phyloP scores from a whole-genome alignment of 2,113 vertebrate species.

The Cromileptes altivelis region DNA sequence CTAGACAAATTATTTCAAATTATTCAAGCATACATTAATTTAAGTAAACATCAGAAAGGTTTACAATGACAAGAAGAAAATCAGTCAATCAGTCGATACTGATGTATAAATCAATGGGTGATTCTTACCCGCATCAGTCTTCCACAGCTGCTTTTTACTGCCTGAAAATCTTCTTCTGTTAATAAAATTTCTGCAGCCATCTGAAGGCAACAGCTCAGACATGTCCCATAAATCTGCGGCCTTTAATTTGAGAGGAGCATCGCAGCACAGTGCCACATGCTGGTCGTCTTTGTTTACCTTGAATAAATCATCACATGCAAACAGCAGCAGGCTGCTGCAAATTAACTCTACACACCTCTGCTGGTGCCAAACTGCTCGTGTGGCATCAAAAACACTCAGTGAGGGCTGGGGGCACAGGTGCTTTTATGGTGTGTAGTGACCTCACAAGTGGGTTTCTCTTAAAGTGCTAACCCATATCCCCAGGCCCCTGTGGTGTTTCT shows the following conservation, averaged over 20 bases:
- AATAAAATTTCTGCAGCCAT: slow-evolving; percentile 41
- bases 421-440: neutral
- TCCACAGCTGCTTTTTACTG: slow-evolving; percentile 17
- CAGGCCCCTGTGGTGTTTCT: neutral
- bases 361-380: neutral
- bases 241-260: slow-evolving; percentile 10
- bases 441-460: too few relatives aligned
- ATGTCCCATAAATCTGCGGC: slow-evolving; percentile 19
- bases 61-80: neutral
- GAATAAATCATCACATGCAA: slow-evolving; percentile 2
- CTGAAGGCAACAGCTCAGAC: slow-evolving; percentile 29
- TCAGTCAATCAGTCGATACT: neutral
- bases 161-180: slow-evolving; percentile 21
- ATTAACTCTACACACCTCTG: neutral
- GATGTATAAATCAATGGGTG: neutral
- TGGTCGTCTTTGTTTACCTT: slow-evolving; percentile 7
- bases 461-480: neutral
- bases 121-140: slow-evolving; percentile 13
- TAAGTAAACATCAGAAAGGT: neutral
- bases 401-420: neutral
- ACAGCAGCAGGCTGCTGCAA: slow-evolving; percentile 17
- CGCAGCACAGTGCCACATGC: neutral
- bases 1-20: neutral
- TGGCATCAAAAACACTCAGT: neutral
- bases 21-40: neutral